Base-by-base conservation (phyloP, 2,113 vertebrate genomes). In the Seriola dumerili region DNA sequence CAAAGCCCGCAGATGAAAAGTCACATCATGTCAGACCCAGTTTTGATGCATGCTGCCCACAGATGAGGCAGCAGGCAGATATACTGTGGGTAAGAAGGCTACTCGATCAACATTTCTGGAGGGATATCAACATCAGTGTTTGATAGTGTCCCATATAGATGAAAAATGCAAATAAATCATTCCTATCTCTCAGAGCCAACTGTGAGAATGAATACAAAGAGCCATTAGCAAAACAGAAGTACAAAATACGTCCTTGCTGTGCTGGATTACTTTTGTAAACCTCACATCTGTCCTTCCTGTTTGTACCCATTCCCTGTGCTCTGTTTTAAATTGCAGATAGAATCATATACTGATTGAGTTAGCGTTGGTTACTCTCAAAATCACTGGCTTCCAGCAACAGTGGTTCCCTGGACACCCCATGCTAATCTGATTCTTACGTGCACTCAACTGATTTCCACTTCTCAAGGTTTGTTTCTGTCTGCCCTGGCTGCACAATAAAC, bases 11-110 rank as follows among this genome's bases (percentile, higher is more conserved):
- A 87, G 86, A 94, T 91, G 88, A 94, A 91, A 88, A 85, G 85
- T 93, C 80, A 58, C 78, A 81, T 88, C 76, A 73, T 89, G 85
- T 91, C 89, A 84, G 74, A 79, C 54, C 50, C 38, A 40, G 78
- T 71, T 84, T 91, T 93, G 90, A 94, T 86, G 89, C 90, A 85
- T 80, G 79, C 81, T 82, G 78, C 83, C 79, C 77, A 78, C 72
- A 72, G 88, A 87, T 78, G 64, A 89, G 89, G 82, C 85, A 83
- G 79, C 75, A 66, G 72, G 81, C 78, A 88, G 91, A 93, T 91
- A 86, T 85, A 85, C 75, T 73, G 78, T 68, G 61, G 65, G 80
- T 71, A 69, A 81, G 63, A 79, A 80, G 67, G 71, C 77, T 59
- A 71, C 78, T 91, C 48, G 19, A 88, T 89, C 87, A 88, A 81